These are phyloP conservation scores for Drosophila repletoides DNA, from an alignment of 1,140 invertebrate genomes.

Conservation along the genomic window DNA sequence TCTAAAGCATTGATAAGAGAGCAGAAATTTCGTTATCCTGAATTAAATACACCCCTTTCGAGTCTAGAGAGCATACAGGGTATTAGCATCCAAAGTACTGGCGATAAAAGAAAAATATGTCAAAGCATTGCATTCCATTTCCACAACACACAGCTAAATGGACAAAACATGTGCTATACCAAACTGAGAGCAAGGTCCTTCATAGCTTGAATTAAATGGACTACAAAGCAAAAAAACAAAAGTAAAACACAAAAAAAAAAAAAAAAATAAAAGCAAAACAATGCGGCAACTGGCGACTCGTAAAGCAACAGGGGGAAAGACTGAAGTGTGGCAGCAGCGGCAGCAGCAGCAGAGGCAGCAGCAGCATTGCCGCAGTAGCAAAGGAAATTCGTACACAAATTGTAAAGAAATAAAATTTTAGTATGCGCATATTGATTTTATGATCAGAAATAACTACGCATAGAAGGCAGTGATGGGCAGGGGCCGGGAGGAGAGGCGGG, in stretches of 20 bases:
- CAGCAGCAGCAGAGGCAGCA: slow-evolving; percentile 7
- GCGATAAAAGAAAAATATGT: slow-evolving; percentile 64
- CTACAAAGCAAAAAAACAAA: slow-evolving; percentile 69
- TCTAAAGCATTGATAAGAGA: too few relatives aligned
- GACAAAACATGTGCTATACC: slow-evolving; percentile 65
- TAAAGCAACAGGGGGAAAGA: slow-evolving; percentile 32
- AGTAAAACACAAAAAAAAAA: slow-evolving; percentile 24
- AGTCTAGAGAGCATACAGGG: background rate
- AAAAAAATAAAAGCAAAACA: slow-evolving; percentile 37
- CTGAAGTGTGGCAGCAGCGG: background rate
- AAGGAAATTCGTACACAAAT: slow-evolving; percentile 77
- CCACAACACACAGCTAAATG: slow-evolving; percentile 43
- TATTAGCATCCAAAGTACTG: slow-evolving; percentile 7
- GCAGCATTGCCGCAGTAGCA: slow-evolving; percentile 16
- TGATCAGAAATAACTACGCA: slow-evolving; percentile 79
- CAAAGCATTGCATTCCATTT: slow-evolving; percentile 66
- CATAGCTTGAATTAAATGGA: slow-evolving; percentile 74
- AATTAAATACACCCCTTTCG: slow-evolving; percentile 4
- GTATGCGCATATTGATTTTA: slow-evolving; percentile 81
- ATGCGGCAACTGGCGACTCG: slow-evolving; percentile 59
- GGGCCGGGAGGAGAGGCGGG: background rate
- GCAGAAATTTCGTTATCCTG: too few relatives aligned
- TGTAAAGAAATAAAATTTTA: slow-evolving; percentile 82
- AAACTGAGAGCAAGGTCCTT: slow-evolving; percentile 48
- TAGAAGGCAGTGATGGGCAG: slow-evolving; percentile 18